Evolutionary conservation across 92 coral and sea anemone genomes (phyloP), one percentile per base, ranked within the genome.

Genomic region (Porites divaricata): DNA sequence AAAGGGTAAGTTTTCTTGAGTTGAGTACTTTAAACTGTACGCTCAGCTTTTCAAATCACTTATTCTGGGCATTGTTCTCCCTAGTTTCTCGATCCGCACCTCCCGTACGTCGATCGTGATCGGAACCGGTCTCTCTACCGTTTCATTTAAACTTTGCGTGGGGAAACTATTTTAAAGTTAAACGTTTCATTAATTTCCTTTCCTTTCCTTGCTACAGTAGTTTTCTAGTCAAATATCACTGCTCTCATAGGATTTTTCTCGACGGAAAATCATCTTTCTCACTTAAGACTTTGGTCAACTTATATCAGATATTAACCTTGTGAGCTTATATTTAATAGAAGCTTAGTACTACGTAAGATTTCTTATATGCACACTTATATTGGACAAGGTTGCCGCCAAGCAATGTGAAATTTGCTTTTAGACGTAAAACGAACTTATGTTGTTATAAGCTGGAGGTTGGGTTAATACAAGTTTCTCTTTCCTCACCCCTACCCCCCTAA

Each of bases 1-100:
- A 80, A 87, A 86, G 88, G 96, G 96, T 93, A 90, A 48, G 76
- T 84, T 19, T 62, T 6, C 41, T 22, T 16, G 6, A 8, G 16
- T 41, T n/a, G 5, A 15, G 0, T 35, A 1, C 3, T 15, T 12
- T 1, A 20, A 28, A 57, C 59, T 17, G n/a, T 7, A 4, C 1
- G 4, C 2, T 22, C 10, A 2, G 45, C 7, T 3, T 20, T 13
- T 24, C 22, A 64, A 49, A 49, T 8, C 50, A 23, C 35, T 1
- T 28, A 9, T 22, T 67, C 53, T 17, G 67, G 21, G 20, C 54
- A 61, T 23, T 49, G 75, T 67, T 6, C 72, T 35, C 7, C 45
- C 45, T 1, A 4, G 45, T 35, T 35, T 35, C 7, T 35, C 45
- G 45, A 35, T 35, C 45, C 45, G 7, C 45, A 35, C 45, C 45